Evolutionary conservation across 2,888 invertebrate species (phyloP).

Genomic region (Xanthostigma xanthostigma): DNA sequence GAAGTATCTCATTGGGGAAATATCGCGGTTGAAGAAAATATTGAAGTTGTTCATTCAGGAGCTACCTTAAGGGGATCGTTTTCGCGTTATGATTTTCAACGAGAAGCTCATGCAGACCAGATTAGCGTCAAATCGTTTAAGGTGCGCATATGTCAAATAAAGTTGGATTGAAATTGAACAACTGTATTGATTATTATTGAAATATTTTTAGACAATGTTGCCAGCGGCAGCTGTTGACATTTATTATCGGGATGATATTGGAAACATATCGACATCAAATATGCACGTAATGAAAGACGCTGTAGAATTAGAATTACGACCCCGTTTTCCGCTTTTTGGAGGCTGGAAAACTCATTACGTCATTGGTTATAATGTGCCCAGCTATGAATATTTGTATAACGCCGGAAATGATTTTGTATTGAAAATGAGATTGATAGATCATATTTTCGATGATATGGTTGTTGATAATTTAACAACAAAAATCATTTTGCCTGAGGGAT

Average conservation of each 20-base stretch:
- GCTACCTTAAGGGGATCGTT: slow-evolving; percentile 88
- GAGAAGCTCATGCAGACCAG: slow-evolving; percentile 75
- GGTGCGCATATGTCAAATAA: no score
- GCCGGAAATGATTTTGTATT: slow-evolving; percentile 65
- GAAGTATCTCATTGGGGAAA: slow-evolving; percentile 99
- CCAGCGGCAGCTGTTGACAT: slow-evolving; percentile 87
- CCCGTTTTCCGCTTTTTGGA: slow-evolving; percentile 94
- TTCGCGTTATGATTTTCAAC: slow-evolving; percentile 94
- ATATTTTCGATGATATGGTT: slow-evolving; percentile 92
- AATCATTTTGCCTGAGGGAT: slow-evolving; percentile 88
- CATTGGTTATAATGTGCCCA: slow-evolving; percentile 93
- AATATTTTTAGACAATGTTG: slow-evolving; percentile 38
- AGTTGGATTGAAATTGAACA: no score
- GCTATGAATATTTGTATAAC: slow-evolving; percentile 86
- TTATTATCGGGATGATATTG: slow-evolving; percentile 96
- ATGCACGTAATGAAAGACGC: slow-evolving; percentile 78
- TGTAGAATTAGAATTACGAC: slow-evolving; percentile 89
- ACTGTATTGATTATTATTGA: no score
- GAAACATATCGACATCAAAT: slow-evolving; percentile 96
- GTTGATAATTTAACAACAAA: slow-evolving; percentile 78
- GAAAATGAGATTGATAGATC: slow-evolving; percentile 90
- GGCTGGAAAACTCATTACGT: slow-evolving; percentile 98
- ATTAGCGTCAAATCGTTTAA: slow-evolving; percentile 87
- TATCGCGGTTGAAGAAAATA: slow-evolving; percentile 89
- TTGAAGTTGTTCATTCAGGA: slow-evolving; percentile 85